Base-by-base conservation (phyloP, 2,888 invertebrate genomes). In the Antheraea assamensis region DNA sequence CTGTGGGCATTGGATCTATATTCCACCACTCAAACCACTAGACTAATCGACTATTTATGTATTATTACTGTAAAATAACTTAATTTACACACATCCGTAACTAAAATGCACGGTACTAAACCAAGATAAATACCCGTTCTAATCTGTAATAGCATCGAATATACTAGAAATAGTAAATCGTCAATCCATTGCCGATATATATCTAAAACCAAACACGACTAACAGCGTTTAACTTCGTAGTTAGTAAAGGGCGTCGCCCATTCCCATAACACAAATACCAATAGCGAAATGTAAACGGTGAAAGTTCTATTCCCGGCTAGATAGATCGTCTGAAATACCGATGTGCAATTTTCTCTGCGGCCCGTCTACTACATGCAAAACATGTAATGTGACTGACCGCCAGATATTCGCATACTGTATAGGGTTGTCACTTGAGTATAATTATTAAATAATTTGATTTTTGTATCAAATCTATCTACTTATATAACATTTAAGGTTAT, bases 241-340 rank as follows among this genome's bases (percentile, higher is more conserved):
- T 74, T 75, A 81, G 82, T 71, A 79, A 86, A 85, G 87, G 87
- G 88, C 85, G 85, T 84, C 78, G 82, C 86, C n/a, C 86, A 88
- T 88, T 88, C 85, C 85, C 88, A 87, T 89, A 91, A 84, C 90
- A 90, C 88, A 88, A 92, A 92, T 92, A 90, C 90, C 90, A 88
- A 85, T 82, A 87, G 88, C 84, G 83, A 87, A 88, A 90, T 85
- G 86, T 88, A 89, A 91, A 87, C 86, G 92, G 92, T 89, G 93
- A 93, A 93, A 93, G 92, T 92, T 78, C 83, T 83, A 88, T 81
- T 82, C 81, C 78, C 75, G 77, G 83, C 83, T 83, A 84, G 85
- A 85, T 83, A 84, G 85, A 85, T 87, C 85, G 86, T 84, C 91
- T 92, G 88, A 92, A 93, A 92, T 88, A 87, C 87, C 89, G 82